A percentile compares a stretch with the other conserved stretches of the same genome.
Evolutionary conservation across 1,140 invertebrate species (phyloP).

Genomic region (Cyclargus thomasi): DNA sequence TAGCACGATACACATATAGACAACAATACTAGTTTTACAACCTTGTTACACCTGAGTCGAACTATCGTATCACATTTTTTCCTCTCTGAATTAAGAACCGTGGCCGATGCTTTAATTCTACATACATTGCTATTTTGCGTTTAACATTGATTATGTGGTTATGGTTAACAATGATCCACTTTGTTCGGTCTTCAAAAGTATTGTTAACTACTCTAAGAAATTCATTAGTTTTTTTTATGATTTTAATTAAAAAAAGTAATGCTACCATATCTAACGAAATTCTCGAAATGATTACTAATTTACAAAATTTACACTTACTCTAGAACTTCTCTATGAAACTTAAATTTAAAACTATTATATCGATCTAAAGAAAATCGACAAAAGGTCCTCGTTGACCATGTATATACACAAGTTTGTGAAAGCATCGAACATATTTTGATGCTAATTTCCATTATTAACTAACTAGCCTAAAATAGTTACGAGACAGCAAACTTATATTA

Average conservation of each 20-base stretch:
- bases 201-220: background rate
- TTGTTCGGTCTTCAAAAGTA: conserved; percentile 24
- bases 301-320: conserved; percentile 26
- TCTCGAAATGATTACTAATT: conserved; percentile 19
- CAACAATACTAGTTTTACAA: conserved; percentile 42
- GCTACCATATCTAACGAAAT: conserved; percentile 17
- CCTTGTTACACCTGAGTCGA: conserved; percentile 42
- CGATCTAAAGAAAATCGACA: conserved; percentile 12
- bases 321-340: background rate
- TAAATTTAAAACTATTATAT: background rate
- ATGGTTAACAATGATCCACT: conserved; percentile 27
- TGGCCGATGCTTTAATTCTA: conserved; percentile 30
- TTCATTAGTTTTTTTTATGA: conserved; percentile 5
- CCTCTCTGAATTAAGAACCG: conserved; percentile 35
- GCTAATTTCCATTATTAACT: conserved; percentile 15
- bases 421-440: conserved; percentile 23
- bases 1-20: conserved; percentile 35
- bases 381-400: background rate
- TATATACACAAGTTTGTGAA: conserved; percentile 18
- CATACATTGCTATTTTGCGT: conserved; percentile 16
- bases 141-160: conserved; percentile 19
- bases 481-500: conserved; percentile 8
- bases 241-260: conserved; percentile 19
- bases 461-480: background rate
- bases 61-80: conserved; percentile 44